A percentile compares a stretch with the other conserved stretches of the same genome.
These are phyloP conservation scores for Andrena haemorrhoa DNA, from an alignment of 2,888 invertebrate species.

Conservation along the genomic window DNA sequence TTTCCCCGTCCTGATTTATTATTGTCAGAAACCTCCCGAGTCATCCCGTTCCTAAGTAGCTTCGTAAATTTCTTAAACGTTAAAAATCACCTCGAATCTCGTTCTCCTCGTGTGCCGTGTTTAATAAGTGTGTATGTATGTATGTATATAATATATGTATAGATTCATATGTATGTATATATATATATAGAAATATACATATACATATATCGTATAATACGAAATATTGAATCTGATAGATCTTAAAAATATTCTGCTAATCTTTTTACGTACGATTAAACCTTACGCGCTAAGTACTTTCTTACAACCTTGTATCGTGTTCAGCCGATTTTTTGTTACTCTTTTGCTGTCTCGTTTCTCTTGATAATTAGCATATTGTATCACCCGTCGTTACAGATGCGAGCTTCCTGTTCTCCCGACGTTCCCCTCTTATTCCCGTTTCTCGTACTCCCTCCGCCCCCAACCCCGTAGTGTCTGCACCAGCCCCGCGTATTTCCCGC, in stretches of 20 bases:
- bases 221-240: constrained; percentile 83
- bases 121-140: constrained; percentile 63
- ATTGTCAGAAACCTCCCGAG: constrained; percentile 63
- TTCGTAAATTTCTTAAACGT: constrained; percentile 53
- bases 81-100: constrained; percentile 64
- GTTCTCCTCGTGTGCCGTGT: constrained; percentile 56
- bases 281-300: constrained; percentile 83
- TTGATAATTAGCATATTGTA: constrained; percentile 19
- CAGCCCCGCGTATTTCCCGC: constrained; percentile 39
- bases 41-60: constrained; percentile 38
- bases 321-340: constrained; percentile 60
- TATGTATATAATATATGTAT: constrained; percentile 66
- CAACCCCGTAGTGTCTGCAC: not conserved
- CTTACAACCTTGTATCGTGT: constrained; percentile 84
- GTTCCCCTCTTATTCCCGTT: not conserved
- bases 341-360: not conserved
- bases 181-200: constrained; percentile 68
- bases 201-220: constrained; percentile 75
- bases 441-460: constrained; percentile 4
- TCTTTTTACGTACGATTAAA: constrained; percentile 76
- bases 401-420: not conserved
- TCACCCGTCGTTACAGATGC: constrained; percentile 51
- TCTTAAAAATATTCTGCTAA: constrained; percentile 83
- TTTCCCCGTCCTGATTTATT: constrained; percentile 50
- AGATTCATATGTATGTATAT: constrained; percentile 66